Percentiles rank a stretch among this genome's conserved stretches.
Conservation (phyloP, 2,888 invertebrate species). For the Hirtodrosophila cameraria region DNA sequence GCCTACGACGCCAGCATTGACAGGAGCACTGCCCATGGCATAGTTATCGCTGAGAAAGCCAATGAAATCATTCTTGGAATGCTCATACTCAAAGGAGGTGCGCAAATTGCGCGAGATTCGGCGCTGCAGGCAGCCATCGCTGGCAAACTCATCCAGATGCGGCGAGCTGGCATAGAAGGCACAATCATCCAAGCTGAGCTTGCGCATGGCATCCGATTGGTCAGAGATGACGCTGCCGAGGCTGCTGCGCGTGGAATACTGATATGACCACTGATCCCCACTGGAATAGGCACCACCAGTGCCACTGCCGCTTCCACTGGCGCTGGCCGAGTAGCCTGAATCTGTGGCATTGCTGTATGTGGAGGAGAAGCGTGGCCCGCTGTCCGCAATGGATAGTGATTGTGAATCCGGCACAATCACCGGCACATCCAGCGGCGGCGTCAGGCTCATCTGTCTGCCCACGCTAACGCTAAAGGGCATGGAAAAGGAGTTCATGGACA, state of each 20-base stretch:
- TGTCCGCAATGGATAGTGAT: constrained; percentile 68
- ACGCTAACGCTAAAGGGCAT: constrained; percentile 80
- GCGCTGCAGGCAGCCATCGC: constrained; percentile 86
- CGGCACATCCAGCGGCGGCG: constrained; percentile 83
- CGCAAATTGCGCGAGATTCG: constrained; percentile 86
- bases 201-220: constrained; percentile 79
- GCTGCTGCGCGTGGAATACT: constrained; percentile 84
- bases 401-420: constrained; percentile 63
- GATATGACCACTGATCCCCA: constrained; percentile 83
- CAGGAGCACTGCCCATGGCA: constrained; percentile 16
- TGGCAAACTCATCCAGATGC: constrained; percentile 83
- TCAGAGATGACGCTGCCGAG: constrained; percentile 83
- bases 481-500: constrained; percentile 83
- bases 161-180: constrained; percentile 76
- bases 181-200: constrained; percentile 81
- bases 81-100: constrained; percentile 84
- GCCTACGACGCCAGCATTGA: constrained; percentile 17
- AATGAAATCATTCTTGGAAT: constrained; percentile 83
- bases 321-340: constrained; percentile 84
- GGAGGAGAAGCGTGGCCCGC: constrained; percentile 75
- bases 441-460: constrained; percentile 75
- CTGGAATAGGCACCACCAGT: constrained; percentile 68
- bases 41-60: constrained; percentile 83
- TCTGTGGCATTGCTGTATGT: constrained; percentile 82
- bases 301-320: constrained; percentile 56